Evolutionary conservation across 2,888 invertebrate species (phyloP), one percentile per base, ranked within the genome.

Genomic region (Scaptomyza flava): DNA sequence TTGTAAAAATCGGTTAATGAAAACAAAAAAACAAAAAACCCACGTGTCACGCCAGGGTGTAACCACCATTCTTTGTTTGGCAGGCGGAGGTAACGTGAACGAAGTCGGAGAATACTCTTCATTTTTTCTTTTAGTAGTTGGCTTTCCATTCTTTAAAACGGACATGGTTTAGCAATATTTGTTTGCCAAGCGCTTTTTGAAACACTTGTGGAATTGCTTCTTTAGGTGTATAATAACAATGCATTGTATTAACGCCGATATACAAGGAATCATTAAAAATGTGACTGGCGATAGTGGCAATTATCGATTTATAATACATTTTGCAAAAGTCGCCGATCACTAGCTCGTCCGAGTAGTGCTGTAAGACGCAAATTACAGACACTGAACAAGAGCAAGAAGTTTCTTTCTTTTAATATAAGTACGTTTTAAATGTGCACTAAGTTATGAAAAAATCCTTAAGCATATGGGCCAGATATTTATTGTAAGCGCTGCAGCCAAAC

Each of bases 1-100:
- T 7, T 20, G 3, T 11, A 7, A 42, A 4, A 12, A 12, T 41
- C 14, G 3, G 7, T 7, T 17, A 6, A 12, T 33, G 1, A 2
- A 27, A 27, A 27, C 6, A 27, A 27, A 41, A 23, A 2, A n/a
- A 50, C 4, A 2, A 2, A 12, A 34, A 42, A 73, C 91, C 80
- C 87, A 91, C 91, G 89, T 84, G 79, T 89, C 79, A 38, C 85
- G 88, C 91, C 91, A 91, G 11, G 91, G 91, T 2, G 90, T 89
- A 0, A 91, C 91, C 11, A 91, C 77, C 7, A 89, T 90, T 41
- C 87, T 77, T 1, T 90, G 77, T 59, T 90, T 91, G 6, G 50
- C 50, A 1, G 62, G 64, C 5, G 46, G 36, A 0, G 65, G 23
- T 1, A 20, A 20, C 33, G 46, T 52, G 7, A 53, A 43, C 2